Evolutionary conservation across 1,140 invertebrate genomes (phyloP), one percentile per base, ranked within the genome.

Genomic region (Drosophila kanapiae): DNA sequence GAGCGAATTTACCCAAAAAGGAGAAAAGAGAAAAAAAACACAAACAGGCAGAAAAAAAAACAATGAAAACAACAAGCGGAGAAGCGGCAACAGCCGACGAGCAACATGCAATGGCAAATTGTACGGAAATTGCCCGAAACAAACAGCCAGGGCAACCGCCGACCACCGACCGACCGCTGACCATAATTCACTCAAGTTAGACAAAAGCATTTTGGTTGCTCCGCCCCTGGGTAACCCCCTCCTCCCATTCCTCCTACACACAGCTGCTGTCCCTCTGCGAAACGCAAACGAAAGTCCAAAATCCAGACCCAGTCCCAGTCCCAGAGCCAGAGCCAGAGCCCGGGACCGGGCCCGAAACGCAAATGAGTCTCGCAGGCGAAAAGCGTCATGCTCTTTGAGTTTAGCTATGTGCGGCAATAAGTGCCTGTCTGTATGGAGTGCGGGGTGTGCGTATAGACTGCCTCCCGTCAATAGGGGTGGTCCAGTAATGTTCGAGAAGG

Each of bases 151-250:
- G 48, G 48, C 75, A 86, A 86, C 75, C 74, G 75, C 60, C 75
- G 67, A 75, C 67, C 68, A 74, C 62, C 75, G 59, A 67, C 78
- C 74, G 68, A 86, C 83, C 84, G 77, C 80, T 78, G 84, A 85
- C 85, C 85, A 90, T 90, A 90, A 90, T 90, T 90, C 85, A 90
- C 85, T 90, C 86, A 90, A 90, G 78, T 90, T 90, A 85, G 85
- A 90, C 85, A 90, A 90, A 90, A 90, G 86, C 85, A 90, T 90
- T 90, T 91, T 49, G 78, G 85, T 65, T 77, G 64, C 69, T 58
- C 70, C 58, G 35, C 58, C 58, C 42, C 35, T 71, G 51, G 51
- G 51, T 13, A 31, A 37, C 37, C 29, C 58, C 40, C 31, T 31
- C 38, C 48, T 4, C 8, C 35, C 18, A 4, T 18, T 5, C 49